Percentiles rank a stretch among this genome's conserved stretches.
Evolutionary conservation across 2,888 invertebrate species (phyloP).

Genomic region (Adineta ricciae): DNA sequence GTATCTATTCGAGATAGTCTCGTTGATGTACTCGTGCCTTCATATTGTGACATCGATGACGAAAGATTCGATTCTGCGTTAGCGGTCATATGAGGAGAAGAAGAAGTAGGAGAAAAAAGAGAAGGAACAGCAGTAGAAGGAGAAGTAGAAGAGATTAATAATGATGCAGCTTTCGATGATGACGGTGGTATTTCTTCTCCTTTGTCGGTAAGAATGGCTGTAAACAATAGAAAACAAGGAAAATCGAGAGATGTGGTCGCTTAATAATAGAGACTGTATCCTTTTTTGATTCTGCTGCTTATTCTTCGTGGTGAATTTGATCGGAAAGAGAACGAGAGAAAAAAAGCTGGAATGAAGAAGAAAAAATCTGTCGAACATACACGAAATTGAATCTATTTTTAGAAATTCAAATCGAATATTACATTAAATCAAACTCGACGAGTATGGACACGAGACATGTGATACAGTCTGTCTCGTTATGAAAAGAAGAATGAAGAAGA

Average conservation of each 20-base stretch:
- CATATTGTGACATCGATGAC: neutral
- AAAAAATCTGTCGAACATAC: neutral
- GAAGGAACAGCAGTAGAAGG: neutral
- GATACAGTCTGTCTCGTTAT: neutral
- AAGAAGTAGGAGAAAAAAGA: neutral
- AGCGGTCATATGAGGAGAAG: neutral
- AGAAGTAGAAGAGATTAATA: neutral
- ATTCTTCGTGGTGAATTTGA: neutral
- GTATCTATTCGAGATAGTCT: neutral
- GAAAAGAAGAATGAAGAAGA: too few relatives aligned
- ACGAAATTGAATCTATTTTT: too few relatives aligned
- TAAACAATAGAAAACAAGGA: constrained; percentile 8
- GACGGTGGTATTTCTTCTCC: neutral
- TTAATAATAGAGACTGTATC: neutral
- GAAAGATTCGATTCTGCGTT: neutral
- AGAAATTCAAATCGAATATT: too few relatives aligned
- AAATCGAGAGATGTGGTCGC: neutral
- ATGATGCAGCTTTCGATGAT: neutral
- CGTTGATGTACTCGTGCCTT: neutral
- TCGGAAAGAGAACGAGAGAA: neutral
- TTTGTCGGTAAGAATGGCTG: neutral
- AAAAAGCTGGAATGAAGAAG: neutral
- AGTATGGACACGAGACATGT: neutral
- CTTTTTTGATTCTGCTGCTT: constrained; percentile 1
- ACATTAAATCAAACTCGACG: too few relatives aligned